Evolutionary conservation across 2,888 invertebrate species (phyloP), one percentile per base, ranked within the genome.

Genomic region (Liodrosophila aerea): DNA sequence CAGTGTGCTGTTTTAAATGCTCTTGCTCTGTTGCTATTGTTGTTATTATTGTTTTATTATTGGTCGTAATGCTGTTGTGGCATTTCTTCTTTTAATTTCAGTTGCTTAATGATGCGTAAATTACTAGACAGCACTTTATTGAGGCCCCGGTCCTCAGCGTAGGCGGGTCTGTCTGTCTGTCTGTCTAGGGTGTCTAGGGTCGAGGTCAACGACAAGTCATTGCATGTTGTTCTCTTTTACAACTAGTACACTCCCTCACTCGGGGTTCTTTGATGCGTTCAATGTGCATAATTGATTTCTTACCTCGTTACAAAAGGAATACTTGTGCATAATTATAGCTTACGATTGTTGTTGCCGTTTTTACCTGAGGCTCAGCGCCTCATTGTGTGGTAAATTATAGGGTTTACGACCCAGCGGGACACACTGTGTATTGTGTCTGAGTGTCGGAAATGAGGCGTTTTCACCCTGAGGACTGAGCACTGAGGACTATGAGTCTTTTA

Each of bases 211-310:
- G 39, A 36, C 15, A 36, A 31, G 36, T 44, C 53, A 50, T 59
- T 49, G 59, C 47, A 59, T 64, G 52, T 46, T 22, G 22, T 22
- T 22, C 1, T 22, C 12, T 16, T 39, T 12, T 41, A 4, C 34
- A 37, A 16, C 12, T 37, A 3, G 39, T 40, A 16, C 12, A 34
- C 33, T 2, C 16, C 34, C 37, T 44, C 54, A 12, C 36, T 39
- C 47, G 30, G 22, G 22, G 22, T 22, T 22, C 22, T 22, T 51
- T 49, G 45, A 59, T 49, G 37, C 60, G 31, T 13, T 18, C 50
- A 56, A 58, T 76, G 63, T 64, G 62, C 59, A 81, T 84, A 77
- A 80, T 80, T 82, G 85, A 85, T 85, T 80, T 75, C 69, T 81
- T 82, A 82, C 65, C 85, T 72, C 78, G 59, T 76, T 59, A 69